Evolutionary conservation across 2,113 vertebrate species (phyloP).

Genomic region (Campylorhamphus procurvoides): DNA sequence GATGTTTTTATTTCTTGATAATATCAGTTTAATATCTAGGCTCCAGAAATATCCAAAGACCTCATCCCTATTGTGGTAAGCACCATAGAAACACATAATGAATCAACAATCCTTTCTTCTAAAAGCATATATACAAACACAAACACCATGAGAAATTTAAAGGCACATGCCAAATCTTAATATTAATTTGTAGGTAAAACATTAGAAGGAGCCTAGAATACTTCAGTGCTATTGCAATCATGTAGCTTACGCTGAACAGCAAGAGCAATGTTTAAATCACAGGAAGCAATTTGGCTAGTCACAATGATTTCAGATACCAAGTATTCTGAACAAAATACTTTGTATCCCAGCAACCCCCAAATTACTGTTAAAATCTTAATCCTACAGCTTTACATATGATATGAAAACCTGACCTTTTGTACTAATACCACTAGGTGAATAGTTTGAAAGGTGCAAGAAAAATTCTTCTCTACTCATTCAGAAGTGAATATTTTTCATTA

Average conservation of each 20-base stretch:
- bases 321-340: constrained; percentile 7
- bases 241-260: not conserved
- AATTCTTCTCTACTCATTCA: not conserved
- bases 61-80: not conserved
- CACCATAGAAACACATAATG: not conserved
- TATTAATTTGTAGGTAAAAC: not conserved
- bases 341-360: constrained; percentile 29
- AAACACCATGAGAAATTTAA: not conserved
- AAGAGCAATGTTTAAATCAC: constrained; percentile 2
- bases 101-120: not conserved
- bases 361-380: constrained; percentile 49
- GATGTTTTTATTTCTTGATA: not conserved
- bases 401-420: constrained; percentile 6
- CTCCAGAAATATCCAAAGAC: not conserved
- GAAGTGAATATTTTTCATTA: not conserved
- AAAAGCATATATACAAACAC: not conserved
- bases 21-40: not conserved
- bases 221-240: not conserved
- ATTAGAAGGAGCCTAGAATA: not conserved
- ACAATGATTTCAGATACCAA: constrained; percentile 25
- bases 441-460: not conserved
- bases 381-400: not conserved
- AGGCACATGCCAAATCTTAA: not conserved
- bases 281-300: not conserved
- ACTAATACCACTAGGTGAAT: not conserved